Evolutionary conservation across 2,888 invertebrate genomes (phyloP).

Genomic region (Oscheius sp.): DNA sequence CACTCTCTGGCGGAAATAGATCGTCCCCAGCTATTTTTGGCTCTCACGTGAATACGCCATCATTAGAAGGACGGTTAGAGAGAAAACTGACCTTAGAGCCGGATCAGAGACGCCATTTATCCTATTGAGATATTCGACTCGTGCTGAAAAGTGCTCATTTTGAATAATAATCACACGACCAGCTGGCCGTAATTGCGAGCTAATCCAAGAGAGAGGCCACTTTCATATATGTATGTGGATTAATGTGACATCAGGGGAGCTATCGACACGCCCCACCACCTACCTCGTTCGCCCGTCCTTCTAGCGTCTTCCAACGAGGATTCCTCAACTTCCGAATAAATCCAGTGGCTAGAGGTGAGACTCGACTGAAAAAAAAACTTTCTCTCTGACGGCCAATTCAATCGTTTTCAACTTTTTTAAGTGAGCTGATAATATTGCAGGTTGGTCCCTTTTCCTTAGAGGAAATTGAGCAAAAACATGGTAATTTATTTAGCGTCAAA

Average conservation of each 20-base stretch:
- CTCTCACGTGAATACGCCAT: too few relatives aligned
- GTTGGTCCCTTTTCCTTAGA: background rate
- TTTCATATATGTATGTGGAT: background rate
- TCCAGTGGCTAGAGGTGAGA: background rate
- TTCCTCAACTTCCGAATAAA: conserved; percentile 25
- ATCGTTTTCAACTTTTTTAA: background rate
- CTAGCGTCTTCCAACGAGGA: conserved; percentile 9
- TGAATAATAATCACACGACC: too few relatives aligned
- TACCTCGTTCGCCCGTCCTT: conserved; percentile 26
- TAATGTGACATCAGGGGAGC: background rate
- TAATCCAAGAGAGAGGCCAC: too few relatives aligned
- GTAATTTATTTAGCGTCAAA: background rate
- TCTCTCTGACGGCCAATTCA: too few relatives aligned
- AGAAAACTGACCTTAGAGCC: conserved; percentile 1
- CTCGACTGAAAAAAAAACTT: background rate
- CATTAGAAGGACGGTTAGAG: background rate
- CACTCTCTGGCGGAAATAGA: too few relatives aligned
- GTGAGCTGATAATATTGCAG: background rate
- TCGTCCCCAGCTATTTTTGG: too few relatives aligned
- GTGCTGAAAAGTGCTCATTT: conserved; percentile 14
- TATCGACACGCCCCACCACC: background rate
- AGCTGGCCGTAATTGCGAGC: too few relatives aligned
- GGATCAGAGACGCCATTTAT: conserved; percentile 9
- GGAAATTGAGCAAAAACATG: background rate
- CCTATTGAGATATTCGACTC: conserved; percentile 18